These are phyloP conservation scores for Phataginus tricuspis DNA, from an alignment of 2,797 vertebrate genomes.

Conservation along the genomic window DNA sequence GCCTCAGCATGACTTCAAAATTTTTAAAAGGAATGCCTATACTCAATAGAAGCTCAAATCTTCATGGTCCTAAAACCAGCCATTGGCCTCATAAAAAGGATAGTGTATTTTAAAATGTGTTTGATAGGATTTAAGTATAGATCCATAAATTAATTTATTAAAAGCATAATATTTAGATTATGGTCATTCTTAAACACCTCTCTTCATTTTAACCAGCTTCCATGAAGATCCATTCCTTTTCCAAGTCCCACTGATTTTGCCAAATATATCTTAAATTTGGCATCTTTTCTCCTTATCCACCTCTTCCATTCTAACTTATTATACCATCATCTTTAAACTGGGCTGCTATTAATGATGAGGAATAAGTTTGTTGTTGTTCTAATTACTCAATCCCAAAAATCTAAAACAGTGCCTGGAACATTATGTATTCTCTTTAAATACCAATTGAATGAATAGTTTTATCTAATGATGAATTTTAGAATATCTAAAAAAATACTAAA, in stretches of 20 bases:
- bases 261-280: neutral
- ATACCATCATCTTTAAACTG: neutral
- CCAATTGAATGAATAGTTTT: neutral
- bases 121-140: neutral
- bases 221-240: neutral
- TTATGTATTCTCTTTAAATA: neutral
- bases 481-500: neutral
- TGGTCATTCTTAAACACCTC: neutral
- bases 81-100: neutral
- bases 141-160: neutral
- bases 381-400: neutral
- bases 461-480: neutral
- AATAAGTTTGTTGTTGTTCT: neutral
- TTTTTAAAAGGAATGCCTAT: neutral
- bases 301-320: neutral
- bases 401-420: neutral
- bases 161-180: neutral
- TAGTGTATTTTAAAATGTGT: neutral
- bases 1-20: neutral
- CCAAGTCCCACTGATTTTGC: neutral
- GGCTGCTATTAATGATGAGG: neutral
- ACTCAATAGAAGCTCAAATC: neutral
- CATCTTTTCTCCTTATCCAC: neutral
- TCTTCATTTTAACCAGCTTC: neutral
- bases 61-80: neutral